Base-by-base conservation (phyloP, 2,113 vertebrate genomes). In the Halichoerus grypus region DNA sequence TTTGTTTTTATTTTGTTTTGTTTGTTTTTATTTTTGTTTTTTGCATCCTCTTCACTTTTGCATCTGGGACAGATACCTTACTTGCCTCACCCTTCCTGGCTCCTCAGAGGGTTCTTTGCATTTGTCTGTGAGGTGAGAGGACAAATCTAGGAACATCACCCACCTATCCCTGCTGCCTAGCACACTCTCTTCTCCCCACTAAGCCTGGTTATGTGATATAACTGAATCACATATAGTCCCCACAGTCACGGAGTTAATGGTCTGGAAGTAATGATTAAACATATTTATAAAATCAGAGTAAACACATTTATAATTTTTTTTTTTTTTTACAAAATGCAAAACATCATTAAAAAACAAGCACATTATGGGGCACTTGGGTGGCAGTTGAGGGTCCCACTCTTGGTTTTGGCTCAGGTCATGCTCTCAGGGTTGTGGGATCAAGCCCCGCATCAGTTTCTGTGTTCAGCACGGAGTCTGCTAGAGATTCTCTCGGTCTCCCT, bases 251-350 rank as follows among this genome's bases (percentile, higher is more conserved):
- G n/a, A 97, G 63, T 80, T 94, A 95, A 98, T 96, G 89, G 49
- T 91, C 87, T 96, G 63, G 79, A 97, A 98, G 86, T 92, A 65
- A 93, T 87, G 61, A 94, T 89, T 96, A 69, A 96, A 92, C 28
- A 57, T 82, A 94, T 95, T 91, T 96, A 93, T 84, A 85, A 79
- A 94, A 76, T 79, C 84, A 95, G 42, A 90, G 92, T 92, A 92
- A 97, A 95, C 92, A 89, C 61, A 95, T 94, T 95, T 69, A 55
- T 94, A 97, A 42, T 42, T 42, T 42, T 51, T 79, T 59, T 72
- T 46, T 51, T n/a, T n/a, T 55, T 77, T 57, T 33, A 46, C 39
- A 91, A 65, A 93, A 88, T 65, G 5, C 31, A 87, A 85, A 86
- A 33, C 39, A 2, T 19, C 39, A 46, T 24, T 36, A 22, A 39